Base-by-base conservation (phyloP, 1,140 invertebrate genomes). In the Plutomurus gul region DNA sequence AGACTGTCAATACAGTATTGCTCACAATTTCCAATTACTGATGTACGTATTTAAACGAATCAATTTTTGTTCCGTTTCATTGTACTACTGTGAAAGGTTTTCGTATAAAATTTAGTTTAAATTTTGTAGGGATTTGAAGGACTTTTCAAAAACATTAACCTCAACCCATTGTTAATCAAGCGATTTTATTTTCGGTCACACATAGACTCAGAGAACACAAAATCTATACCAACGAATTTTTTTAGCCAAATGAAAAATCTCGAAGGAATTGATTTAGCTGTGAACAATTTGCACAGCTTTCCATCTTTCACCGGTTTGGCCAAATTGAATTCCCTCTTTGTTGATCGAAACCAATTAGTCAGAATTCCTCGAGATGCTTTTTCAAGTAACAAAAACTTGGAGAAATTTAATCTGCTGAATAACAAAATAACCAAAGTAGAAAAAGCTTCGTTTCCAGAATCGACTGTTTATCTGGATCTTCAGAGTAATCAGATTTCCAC, bases 351-450 rank as follows among this genome's bases (percentile, higher is more conserved):
- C 60, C 18, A 70, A 4, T 60, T 83, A 27, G 33, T 47, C 6
- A 49, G 18, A 8, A 18, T 83, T 18, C 22, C 73, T n/a, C 25
- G 27, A 25, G 47, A 74, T 20, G 36, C 79, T 0, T 83, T 83
- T 37, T 11, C 33, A 11, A 16, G 25, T 8, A 83, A 77, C 27
- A 51, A 37, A n/a, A 60, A 74, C 3, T 75, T 83, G 0, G 43
- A 71, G n/a, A 18, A 72, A 16, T 16, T 83, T 7, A 16, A 49
- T 20, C 30, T 83, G n/a, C 30, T 33, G 27, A 20, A n/a, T 8
- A 83, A 83, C 56, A 56, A 51, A 8, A 10, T 83, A 2, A 56
- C 43, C 6, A 72, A 47, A 49, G 49, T 83, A 13, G 49, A 75
- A 37, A 76, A 81, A 16, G 22, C 49, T 37, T 22, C 47, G 20